A percentile compares a stretch with the other conserved stretches of the same genome.
Evolutionary conservation across 2,888 invertebrate species (phyloP).

Genomic region (Abrostola tripartita): DNA sequence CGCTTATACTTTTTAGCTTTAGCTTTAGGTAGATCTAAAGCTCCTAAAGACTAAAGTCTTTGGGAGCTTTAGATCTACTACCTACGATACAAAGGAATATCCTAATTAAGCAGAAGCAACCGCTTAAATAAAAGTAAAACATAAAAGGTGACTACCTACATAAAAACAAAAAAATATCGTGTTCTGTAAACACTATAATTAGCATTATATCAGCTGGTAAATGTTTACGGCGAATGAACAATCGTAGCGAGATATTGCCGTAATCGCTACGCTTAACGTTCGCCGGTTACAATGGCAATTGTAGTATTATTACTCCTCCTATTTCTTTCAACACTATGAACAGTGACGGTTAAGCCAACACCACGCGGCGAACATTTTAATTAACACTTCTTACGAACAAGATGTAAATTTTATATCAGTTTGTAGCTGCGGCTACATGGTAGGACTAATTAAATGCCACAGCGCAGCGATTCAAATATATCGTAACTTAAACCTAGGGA

Average conservation of each 20-base stretch:
- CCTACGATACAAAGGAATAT: not conserved
- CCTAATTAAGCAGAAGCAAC: not conserved
- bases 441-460: constrained; percentile 26
- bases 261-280: constrained; percentile 34
- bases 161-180: constrained; percentile 22
- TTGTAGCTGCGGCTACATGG: constrained; percentile 3
- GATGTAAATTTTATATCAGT: constrained; percentile 5
- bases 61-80: too few species aligned
- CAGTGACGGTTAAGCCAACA: constrained; percentile 5
- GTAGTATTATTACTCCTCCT: constrained; percentile 21
- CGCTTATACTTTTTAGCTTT: too few species aligned
- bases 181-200: constrained; percentile 24
- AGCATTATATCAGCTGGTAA: constrained; percentile 33
- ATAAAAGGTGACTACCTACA: constrained; percentile 7
- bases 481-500: constrained; percentile 25
- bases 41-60: too few species aligned
- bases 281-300: constrained; percentile 28
- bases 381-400: constrained; percentile 4
- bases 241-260: constrained; percentile 18
- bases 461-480: constrained; percentile 10
- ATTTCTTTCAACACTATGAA: not conserved
- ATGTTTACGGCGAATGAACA: constrained; percentile 37
- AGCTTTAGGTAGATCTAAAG: too few species aligned
- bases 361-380: constrained; percentile 11
- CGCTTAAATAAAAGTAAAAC: constrained; percentile 1